Evolutionary conservation across 2,797 vertebrate species (phyloP).

Genomic region (Rousettus madagascariensis): DNA sequence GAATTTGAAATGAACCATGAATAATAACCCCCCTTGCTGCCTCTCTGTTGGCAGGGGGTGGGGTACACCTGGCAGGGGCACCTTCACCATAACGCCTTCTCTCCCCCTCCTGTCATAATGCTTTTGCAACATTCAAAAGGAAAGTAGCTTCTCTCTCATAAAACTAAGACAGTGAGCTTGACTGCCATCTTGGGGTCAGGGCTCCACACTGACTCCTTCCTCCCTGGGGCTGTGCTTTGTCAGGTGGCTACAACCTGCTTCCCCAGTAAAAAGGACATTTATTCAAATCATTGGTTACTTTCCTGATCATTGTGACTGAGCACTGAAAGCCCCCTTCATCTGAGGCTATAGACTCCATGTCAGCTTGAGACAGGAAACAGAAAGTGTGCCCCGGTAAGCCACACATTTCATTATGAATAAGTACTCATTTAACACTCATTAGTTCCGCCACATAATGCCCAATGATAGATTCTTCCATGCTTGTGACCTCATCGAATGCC

Average conservation of each 20-base stretch:
- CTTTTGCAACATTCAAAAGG: background rate
- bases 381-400: background rate
- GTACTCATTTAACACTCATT: background rate
- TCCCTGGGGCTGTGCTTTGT: too few species aligned
- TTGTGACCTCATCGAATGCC: background rate
- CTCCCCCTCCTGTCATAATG: background rate
- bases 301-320: background rate
- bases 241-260: background rate
- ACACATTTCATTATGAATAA: background rate
- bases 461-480: background rate
- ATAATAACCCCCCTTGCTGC: too few species aligned
- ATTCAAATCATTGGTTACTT: background rate
- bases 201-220: accelerated
- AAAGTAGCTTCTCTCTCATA: background rate
- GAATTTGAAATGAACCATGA: background rate
- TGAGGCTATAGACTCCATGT: background rate
- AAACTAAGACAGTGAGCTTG: background rate
- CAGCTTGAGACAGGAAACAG: background rate
- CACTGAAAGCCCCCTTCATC: background rate
- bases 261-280: background rate
- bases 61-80: background rate
- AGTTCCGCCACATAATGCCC: background rate
- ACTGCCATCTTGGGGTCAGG: background rate
- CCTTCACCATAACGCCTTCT: background rate
- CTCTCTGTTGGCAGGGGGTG: background rate